A percentile compares a stretch with the other conserved stretches of the same genome.
Conservation (phyloP, 2,113 vertebrate genomes). For the Brachionichthys hirsutus region DNA sequence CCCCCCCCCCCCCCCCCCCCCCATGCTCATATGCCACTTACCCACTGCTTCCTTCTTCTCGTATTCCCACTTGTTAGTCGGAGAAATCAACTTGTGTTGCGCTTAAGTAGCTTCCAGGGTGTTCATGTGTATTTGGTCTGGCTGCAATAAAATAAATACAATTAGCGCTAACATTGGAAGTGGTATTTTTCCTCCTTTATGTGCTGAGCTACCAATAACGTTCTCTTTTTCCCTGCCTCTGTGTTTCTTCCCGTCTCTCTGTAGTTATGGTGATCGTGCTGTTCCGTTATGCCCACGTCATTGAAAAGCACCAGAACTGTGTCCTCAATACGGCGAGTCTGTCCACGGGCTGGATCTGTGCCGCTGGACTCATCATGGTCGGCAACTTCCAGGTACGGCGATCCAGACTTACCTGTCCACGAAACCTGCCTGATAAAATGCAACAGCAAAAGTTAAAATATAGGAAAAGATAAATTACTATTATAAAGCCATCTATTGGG, state of each 20-base stretch:
- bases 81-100: conserved; percentile 23
- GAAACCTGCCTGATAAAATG: not conserved
- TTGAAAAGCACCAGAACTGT: conserved; percentile 83
- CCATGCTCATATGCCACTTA: conserved; percentile 27
- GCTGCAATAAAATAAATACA: not conserved
- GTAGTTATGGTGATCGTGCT: conserved; percentile 86
- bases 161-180: not conserved
- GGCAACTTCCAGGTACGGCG: conserved; percentile 87
- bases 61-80: conserved; percentile 20
- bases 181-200: not conserved
- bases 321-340: conserved; percentile 86
- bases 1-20: conserved; percentile 19
- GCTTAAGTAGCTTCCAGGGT: conserved; percentile 31
- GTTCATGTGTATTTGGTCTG: conserved; percentile 41
- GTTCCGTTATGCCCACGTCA: conserved; percentile 85
- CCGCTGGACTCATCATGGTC: conserved; percentile 87
- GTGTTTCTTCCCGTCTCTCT: conserved; percentile 3
- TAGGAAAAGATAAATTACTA: too few species aligned
- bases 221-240: not conserved
- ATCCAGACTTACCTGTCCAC: not conserved
- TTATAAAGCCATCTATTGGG: too few species aligned
- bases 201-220: not conserved
- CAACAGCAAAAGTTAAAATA: not conserved
- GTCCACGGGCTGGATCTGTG: conserved; percentile 85
- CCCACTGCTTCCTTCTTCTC: conserved; percentile 48